Percentiles rank a stretch among this genome's conserved stretches.
phyloP scores from a whole-genome alignment of 2,888 invertebrate genomes.

The Cosmopolites sordidus region DNA sequence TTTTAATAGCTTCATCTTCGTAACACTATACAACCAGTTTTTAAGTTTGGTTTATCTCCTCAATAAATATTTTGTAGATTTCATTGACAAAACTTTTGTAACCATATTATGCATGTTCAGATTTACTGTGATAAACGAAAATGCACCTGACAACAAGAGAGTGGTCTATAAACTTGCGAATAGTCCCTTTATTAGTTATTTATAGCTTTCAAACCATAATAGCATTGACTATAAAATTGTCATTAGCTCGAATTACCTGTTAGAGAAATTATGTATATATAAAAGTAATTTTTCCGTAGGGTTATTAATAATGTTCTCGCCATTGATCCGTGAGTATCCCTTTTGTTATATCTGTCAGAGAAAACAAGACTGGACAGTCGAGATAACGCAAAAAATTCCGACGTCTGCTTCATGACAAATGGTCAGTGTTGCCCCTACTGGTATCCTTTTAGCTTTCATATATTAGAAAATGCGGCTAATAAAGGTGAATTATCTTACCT shows the following conservation, averaged over 20 bases:
- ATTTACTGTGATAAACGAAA: no score
- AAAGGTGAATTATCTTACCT: neutral
- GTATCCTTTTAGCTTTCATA: slow-evolving; percentile 1
- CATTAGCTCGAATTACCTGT: neutral
- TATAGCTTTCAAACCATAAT: no score
- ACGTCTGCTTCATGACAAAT: slow-evolving; percentile 12
- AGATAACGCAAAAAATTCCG: slow-evolving; percentile 11
- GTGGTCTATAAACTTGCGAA: no score
- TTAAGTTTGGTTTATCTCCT: no score
- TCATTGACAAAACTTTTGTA: no score
- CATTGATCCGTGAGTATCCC: slow-evolving; percentile 1
- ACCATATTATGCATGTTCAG: no score
- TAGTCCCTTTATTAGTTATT: no score
- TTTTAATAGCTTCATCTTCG: no score
- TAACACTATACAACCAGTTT: no score
- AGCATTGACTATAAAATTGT: neutral
- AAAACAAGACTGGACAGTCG: slow-evolving; percentile 2
- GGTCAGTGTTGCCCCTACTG: neutral
- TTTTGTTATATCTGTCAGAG: neutral
- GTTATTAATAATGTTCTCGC: neutral
- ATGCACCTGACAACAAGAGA: no score
- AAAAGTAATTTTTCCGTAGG: neutral
- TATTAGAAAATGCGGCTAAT: neutral
- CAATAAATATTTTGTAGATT: no score
- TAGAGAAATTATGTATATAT: neutral